These are phyloP conservation scores for Tenualosa thibaudeaui DNA, from an alignment of 2,797 vertebrate genomes.

Conservation along the genomic window DNA sequence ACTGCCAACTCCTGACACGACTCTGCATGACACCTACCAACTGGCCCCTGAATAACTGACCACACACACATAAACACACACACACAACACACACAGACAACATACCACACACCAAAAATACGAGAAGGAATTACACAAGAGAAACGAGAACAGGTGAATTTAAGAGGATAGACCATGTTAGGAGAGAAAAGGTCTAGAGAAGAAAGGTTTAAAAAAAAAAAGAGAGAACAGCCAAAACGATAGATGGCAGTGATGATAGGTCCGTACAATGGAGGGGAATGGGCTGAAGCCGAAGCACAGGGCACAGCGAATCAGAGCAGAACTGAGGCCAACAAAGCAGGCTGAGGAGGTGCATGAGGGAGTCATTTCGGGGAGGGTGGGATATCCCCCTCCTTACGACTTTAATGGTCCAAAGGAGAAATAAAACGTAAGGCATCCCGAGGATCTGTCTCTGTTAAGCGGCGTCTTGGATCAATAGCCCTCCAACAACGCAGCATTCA, in stretches of 20 bases:
- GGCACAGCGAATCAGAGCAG: background rate
- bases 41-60: background rate
- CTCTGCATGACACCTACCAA: conserved; percentile 11
- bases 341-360: background rate
- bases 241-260: background rate
- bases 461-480: background rate
- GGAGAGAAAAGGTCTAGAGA: background rate
- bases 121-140: background rate
- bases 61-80: background rate
- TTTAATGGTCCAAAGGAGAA: background rate
- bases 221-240: background rate
- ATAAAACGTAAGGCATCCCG: background rate
- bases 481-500: background rate
- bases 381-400: background rate
- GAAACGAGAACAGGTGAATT: background rate
- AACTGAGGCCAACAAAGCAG: background rate
- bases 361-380: background rate
- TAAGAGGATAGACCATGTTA: background rate
- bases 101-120: background rate
- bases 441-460: conserved; percentile 5
- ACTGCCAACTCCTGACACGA: conserved; percentile 2
- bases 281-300: background rate
- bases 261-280: background rate
- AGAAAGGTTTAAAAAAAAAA: background rate
- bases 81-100: background rate